Base-by-base conservation (phyloP, 2,797 vertebrate species). In the Phoxinus dragarum region DNA sequence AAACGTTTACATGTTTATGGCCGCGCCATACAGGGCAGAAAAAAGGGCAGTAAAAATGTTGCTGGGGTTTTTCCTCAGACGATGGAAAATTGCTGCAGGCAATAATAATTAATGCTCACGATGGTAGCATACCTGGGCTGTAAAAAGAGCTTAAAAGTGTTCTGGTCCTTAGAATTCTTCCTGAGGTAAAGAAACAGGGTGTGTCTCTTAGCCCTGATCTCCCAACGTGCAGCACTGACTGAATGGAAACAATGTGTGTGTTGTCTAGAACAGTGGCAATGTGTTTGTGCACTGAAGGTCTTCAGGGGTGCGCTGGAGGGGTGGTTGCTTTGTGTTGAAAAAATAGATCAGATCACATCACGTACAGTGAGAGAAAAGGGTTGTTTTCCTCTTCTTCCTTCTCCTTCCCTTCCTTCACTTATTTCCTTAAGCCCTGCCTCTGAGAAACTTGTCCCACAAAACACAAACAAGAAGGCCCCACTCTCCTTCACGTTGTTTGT, bases 11-110 rank as follows among this genome's bases (percentile, higher is more conserved):
- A 83, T 7, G 23, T 87, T 88, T 73, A 81, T 76, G 68, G 74
- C 21, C 56, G 72, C 38, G 23, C 52, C 77, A 88, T 47, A 77
- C 69, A 84, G 81, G 81, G 86, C 79, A 42, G 44, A 52, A 64
- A 75, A 79, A 73, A 74, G 40, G 31, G 64, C 82, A 52, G 59
- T 81, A 81, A 88, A 87, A 78, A 66, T 85, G 76, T 84, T 81
- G 84, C 78, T 73, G 61, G 42, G 42, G 84, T 76, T 87, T 90
- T 90, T 85, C 69, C 85, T 86, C 27, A 85, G 84, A 87, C 69
- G 49, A 81, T 80, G 89, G 86, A 90, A 91, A 90, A 88, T 86
- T 17, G 81, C 91, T 84, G 8, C 16, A 88, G 90, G 87, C 87
- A 83, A 83, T 86, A 77, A 82, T 80, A 85, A 90, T 90, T 80